These are phyloP conservation scores for Paramormyrops hopkinsi DNA, from an alignment of 2,797 vertebrate species.

Conservation along the genomic window DNA sequence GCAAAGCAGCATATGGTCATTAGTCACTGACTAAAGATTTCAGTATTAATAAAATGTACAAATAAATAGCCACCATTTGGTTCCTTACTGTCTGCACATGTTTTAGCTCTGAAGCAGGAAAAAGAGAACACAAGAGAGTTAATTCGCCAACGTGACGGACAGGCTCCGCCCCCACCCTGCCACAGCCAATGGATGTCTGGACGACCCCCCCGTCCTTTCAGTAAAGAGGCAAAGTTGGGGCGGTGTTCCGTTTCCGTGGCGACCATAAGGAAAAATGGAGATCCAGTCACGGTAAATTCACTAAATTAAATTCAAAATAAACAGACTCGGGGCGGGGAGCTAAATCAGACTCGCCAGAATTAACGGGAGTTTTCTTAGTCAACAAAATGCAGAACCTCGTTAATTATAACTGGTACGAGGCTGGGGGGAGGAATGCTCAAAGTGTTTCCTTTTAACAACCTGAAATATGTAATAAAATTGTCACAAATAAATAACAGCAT, in stretches of 20 bases:
- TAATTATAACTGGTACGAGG: background rate
- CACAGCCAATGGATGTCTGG: constrained; percentile 27
- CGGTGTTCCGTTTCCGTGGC: background rate
- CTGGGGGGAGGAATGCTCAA: background rate
- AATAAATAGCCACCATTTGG: constrained; percentile 82
- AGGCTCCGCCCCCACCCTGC: too few species aligned
- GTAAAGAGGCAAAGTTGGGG: constrained; percentile 45
- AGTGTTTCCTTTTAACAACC: background rate
- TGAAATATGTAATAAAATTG: constrained; percentile 29
- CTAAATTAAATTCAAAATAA: constrained; percentile 36
- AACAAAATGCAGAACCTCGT: background rate
- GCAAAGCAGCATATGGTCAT: constrained; percentile 93
- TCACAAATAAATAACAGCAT: constrained; percentile 46
- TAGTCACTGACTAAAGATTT: constrained; percentile 98
- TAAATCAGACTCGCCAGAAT: background rate
- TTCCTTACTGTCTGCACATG: constrained; percentile 29
- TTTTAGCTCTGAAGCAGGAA: background rate
- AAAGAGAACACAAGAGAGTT: background rate
- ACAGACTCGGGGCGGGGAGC: constrained; percentile 23
- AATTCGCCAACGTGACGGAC: background rate
- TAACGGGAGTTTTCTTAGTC: background rate
- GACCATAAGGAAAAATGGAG: constrained; percentile 16
- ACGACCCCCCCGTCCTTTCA: constrained; percentile 33
- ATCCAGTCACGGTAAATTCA: constrained; percentile 61
- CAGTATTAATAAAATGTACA: constrained; percentile 73